phyloP scores from a whole-genome alignment of 1,140 invertebrate species.

The Magallana ariakensis region DNA sequence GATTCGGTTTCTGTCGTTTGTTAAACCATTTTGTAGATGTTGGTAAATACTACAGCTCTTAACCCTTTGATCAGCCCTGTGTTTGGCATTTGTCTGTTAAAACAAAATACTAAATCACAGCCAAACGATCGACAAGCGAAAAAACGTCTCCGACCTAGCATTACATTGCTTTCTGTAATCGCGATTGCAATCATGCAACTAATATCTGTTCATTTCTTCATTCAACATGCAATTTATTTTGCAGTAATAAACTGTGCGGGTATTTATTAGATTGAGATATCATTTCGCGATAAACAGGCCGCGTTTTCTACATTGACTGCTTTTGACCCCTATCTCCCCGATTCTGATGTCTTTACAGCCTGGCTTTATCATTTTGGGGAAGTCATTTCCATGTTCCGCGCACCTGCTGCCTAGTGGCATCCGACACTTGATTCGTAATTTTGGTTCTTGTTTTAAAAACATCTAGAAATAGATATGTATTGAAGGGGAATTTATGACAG shows the following conservation, averaged over 20 bases:
- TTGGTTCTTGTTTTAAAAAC: constrained; percentile 38
- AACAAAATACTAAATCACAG: constrained; percentile 27
- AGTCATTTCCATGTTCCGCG: constrained; percentile 2
- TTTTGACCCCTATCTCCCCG: constrained; percentile 12
- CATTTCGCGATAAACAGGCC: constrained; percentile 30
- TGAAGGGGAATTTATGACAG: constrained; percentile 49
- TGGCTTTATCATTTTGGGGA: constrained; percentile 11
- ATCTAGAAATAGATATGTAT: constrained; percentile 31
- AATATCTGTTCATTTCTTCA: constrained; percentile 43
- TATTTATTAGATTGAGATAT: constrained; percentile 38
- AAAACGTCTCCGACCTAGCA: background rate
- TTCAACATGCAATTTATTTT: constrained; percentile 51
- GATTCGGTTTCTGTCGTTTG: background rate
- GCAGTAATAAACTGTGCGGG: constrained; percentile 26
- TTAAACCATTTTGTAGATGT: constrained; percentile 30
- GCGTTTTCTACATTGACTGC: constrained; percentile 4
- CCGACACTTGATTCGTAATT: constrained; percentile 38
- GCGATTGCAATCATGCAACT: constrained; percentile 25
- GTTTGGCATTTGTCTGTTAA: constrained; percentile 31
- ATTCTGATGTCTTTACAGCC: background rate
- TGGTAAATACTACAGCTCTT: constrained; percentile 27
- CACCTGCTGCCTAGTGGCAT: constrained; percentile 1
- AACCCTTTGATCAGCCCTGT: constrained; percentile 13
- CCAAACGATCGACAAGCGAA: constrained; percentile 20
- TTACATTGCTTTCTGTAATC: constrained; percentile 34